Conservation (phyloP, 2,797 vertebrate genomes). For the Saxicola maurus region DNA sequence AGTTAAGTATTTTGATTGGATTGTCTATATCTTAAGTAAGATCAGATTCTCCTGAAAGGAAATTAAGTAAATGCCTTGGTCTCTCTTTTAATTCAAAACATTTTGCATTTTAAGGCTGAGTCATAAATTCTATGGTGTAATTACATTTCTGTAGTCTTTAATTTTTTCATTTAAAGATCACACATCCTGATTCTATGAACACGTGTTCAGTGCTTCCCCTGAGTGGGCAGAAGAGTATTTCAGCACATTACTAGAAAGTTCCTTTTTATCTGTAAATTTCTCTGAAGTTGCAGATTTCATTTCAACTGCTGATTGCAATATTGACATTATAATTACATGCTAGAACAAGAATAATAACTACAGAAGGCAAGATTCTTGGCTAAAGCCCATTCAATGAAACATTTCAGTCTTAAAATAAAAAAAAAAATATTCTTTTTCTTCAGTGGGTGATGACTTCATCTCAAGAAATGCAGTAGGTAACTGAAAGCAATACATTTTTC, state of each 20-base stretch:
- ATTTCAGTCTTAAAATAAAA: neutral
- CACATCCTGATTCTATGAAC: slow-evolving; percentile 22
- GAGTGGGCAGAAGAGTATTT: neutral
- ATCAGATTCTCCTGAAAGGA: slow-evolving; percentile 26
- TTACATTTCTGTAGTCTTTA: slow-evolving; percentile 39
- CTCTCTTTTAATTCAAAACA: slow-evolving; percentile 30
- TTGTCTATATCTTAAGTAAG: slow-evolving; percentile 16
- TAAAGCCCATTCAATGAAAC: neutral
- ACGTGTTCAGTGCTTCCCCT: neutral
- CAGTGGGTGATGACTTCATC: neutral
- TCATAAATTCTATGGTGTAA: slow-evolving; percentile 50
- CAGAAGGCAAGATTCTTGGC: neutral
- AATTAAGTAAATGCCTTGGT: slow-evolving; percentile 23
- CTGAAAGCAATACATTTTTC: neutral
- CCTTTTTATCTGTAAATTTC: neutral
- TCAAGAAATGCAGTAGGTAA: neutral
- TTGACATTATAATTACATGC: neutral
- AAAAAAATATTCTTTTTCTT: neutral
- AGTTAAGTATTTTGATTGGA: slow-evolving; percentile 18
- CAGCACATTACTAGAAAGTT: slow-evolving; percentile 4
- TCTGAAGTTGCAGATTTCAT: slow-evolving; percentile 17
- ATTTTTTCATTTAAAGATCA: slow-evolving; percentile 60
- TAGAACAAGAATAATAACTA: neutral
- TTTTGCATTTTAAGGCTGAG: slow-evolving; percentile 45
- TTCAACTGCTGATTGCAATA: slow-evolving; percentile 13